Evolutionary conservation across 2,888 invertebrate species (phyloP).

Genomic region (Drosophila paranaensis): DNA sequence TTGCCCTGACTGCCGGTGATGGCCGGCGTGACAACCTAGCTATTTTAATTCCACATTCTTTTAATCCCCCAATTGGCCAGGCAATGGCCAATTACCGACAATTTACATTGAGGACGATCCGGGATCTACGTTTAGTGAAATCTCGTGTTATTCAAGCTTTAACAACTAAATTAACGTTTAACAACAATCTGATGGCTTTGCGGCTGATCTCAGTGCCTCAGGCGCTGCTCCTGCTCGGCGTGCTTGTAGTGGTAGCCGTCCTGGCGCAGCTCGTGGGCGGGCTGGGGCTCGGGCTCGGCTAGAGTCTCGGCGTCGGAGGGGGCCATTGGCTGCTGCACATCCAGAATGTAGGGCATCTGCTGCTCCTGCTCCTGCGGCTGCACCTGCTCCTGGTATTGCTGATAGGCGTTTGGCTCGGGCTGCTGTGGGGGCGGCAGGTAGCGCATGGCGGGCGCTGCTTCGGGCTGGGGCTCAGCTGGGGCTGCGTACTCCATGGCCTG

Average conservation of each 20-base stretch:
- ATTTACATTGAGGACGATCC: neutral
- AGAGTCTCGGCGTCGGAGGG: constrained; percentile 62
- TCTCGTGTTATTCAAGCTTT: constrained; percentile 47
- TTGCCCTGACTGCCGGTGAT: neutral
- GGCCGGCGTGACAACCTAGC: neutral
- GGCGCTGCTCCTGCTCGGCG: constrained; percentile 57
- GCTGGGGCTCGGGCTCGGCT: constrained; percentile 51
- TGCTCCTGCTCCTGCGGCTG: constrained; percentile 49
- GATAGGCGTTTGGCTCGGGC: constrained; percentile 52
- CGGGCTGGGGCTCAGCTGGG: constrained; percentile 16
- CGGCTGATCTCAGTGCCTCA: constrained; percentile 53
- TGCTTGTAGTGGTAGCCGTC: constrained; percentile 77
- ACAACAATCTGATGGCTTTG: constrained; percentile 45
- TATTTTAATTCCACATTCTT: neutral
- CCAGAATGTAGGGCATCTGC: constrained; percentile 63
- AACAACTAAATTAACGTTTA: constrained; percentile 58
- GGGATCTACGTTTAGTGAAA: neutral
- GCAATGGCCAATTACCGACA: neutral
- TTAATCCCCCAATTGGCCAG: neutral
- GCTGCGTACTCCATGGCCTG: constrained; percentile 41
- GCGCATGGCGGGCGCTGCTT: constrained; percentile 38
- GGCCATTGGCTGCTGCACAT: constrained; percentile 67
- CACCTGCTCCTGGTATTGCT: constrained; percentile 64
- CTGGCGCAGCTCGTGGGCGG: constrained; percentile 65
- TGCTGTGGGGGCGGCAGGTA: constrained; percentile 59